Evolutionary conservation across 2,888 invertebrate species (phyloP).

Genomic region (Tortricodes alternella): DNA sequence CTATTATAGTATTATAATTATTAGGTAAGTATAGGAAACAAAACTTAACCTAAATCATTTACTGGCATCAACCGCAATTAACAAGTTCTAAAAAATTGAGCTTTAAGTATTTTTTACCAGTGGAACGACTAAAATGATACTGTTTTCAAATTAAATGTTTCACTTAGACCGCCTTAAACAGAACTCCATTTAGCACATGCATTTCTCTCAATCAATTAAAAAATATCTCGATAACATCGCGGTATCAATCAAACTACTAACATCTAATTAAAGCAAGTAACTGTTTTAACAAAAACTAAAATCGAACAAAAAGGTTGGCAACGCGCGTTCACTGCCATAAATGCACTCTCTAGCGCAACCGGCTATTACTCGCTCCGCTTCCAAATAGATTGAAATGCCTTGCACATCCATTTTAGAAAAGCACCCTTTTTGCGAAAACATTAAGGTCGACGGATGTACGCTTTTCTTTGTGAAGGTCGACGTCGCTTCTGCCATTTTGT

Average conservation of each 20-base stretch:
- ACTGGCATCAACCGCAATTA: too few relatives aligned
- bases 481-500: constrained; percentile 53
- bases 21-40: too few relatives aligned
- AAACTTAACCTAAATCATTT: too few relatives aligned
- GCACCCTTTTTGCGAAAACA: constrained; percentile 33
- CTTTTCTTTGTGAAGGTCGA: constrained; percentile 78
- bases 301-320: constrained; percentile 72
- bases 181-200: background rate
- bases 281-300: constrained; percentile 62
- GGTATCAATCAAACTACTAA: constrained; percentile 33
- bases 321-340: constrained; percentile 71
- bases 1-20: too few relatives aligned
- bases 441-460: constrained; percentile 61
- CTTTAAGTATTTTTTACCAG: background rate
- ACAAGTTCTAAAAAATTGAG: too few relatives aligned
- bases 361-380: constrained; percentile 55
- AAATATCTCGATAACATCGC: constrained; percentile 21
- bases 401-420: constrained; percentile 39
- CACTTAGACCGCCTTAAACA: background rate
- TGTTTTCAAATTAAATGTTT: background rate
- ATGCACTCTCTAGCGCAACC: constrained; percentile 80
- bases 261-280: constrained; percentile 44
- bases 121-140: background rate
- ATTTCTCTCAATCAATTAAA: constrained; percentile 4
- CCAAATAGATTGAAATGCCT: constrained; percentile 43